Percentiles rank a stretch among this genome's conserved stretches.
These are phyloP conservation scores for Eulemur rufifrons DNA, from an alignment of 2,113 vertebrate species.

Conservation along the genomic window DNA sequence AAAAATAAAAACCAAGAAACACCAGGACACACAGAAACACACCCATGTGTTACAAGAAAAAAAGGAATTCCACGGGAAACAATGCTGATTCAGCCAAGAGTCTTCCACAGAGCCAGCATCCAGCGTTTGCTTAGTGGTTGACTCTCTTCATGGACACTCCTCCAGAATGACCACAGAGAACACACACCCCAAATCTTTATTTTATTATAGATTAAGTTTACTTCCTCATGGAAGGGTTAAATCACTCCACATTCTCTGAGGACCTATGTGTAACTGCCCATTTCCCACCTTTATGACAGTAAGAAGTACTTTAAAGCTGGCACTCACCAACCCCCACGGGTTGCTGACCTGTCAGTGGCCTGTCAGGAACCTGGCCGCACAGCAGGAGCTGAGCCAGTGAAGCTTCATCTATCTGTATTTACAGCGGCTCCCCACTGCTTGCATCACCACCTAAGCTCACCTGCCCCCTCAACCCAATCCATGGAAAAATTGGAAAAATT, in stretches of 20 bases:
- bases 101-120: not conserved
- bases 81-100: not conserved
- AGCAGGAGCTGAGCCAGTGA: too few species aligned
- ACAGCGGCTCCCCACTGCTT: too few species aligned
- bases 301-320: not conserved
- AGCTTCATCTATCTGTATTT: too few species aligned
- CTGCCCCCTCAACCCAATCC: too few species aligned
- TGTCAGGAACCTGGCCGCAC: too few species aligned
- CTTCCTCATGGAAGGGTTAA: not conserved
- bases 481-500: too few species aligned
- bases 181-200: not conserved
- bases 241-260: not conserved
- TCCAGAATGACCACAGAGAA: not conserved
- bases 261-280: not conserved
- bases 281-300: not conserved
- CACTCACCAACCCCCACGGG: too few species aligned
- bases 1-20: not conserved
- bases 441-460: too few species aligned
- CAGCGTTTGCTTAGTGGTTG: accelerated
- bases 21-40: not conserved
- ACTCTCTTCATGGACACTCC: not conserved
- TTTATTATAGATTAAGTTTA: not conserved
- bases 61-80: not conserved
- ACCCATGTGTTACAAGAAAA: not conserved
- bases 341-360: too few species aligned